Conservation (phyloP, 2,113 vertebrate genomes). For the Spea multiplicata region DNA sequence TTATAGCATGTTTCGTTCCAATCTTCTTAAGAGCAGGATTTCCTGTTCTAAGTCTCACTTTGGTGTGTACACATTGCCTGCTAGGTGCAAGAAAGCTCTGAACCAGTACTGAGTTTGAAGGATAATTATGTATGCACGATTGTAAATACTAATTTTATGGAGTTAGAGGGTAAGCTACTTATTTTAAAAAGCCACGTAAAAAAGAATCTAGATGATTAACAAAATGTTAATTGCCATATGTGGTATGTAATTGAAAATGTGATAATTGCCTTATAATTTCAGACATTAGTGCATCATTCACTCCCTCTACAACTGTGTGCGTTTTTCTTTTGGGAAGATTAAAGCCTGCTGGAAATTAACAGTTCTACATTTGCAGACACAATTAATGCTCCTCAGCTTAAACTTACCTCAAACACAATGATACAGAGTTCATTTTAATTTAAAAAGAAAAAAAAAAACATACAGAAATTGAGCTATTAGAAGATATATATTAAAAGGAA, state of each 20-base stretch:
- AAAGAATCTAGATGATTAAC: conserved; percentile 53
- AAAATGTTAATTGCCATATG: conserved; percentile 60
- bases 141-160: conserved; percentile 55
- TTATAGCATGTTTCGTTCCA: not conserved
- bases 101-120: conserved; percentile 51
- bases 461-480: not conserved
- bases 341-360: conserved; percentile 19
- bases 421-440: conserved; percentile 39
- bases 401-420: conserved; percentile 31
- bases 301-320: conserved; percentile 46
- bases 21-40: not conserved
- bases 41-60: conserved; percentile 1
- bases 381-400: conserved; percentile 42
- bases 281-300: conserved; percentile 53
- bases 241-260: conserved; percentile 56
- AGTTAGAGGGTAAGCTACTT: conserved; percentile 52
- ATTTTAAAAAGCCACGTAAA: conserved; percentile 57
- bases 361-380: conserved; percentile 37
- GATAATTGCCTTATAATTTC: conserved; percentile 57
- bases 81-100: conserved; percentile 44
- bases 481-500: conserved; percentile 20
- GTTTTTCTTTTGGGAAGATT: conserved; percentile 46
- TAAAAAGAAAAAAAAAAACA: conserved; percentile 33
- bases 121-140: conserved; percentile 54
- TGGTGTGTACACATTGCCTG: conserved; percentile 23